These are phyloP conservation scores for Corythornis cristatus DNA, from an alignment of 2,113 vertebrate genomes.

Conservation along the genomic window DNA sequence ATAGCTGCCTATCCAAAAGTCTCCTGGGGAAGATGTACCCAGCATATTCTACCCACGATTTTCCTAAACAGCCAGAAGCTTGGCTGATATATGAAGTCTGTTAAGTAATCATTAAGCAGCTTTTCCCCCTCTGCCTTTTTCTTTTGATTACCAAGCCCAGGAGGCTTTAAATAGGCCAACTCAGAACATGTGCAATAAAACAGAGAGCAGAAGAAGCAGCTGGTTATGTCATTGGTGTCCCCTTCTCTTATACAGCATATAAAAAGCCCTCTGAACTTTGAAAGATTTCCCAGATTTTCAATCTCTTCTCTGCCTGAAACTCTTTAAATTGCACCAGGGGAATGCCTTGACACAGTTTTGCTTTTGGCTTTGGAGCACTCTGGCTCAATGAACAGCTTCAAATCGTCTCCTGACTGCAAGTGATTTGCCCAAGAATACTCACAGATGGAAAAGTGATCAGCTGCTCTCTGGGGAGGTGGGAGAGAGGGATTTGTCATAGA, in stretches of 20 bases:
- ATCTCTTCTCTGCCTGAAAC: neutral
- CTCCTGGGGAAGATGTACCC: rapidly evolving
- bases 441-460: neutral
- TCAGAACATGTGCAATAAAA: neutral
- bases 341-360: neutral
- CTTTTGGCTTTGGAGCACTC: neutral
- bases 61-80: neutral
- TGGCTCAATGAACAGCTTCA: neutral
- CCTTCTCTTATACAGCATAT: neutral
- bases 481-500: neutral
- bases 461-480: neutral
- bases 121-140: neutral
- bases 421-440: neutral
- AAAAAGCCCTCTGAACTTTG: neutral
- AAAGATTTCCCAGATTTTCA: neutral
- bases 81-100: neutral
- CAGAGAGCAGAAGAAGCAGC: neutral
- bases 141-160: neutral
- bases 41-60: neutral
- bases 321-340: neutral
- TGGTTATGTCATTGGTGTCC: neutral
- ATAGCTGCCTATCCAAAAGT: neutral
- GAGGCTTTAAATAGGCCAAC: neutral
- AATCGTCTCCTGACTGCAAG: neutral
- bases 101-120: neutral